Percentiles rank a stretch among this genome's conserved stretches.
phyloP scores from a whole-genome alignment of 2,888 invertebrate species.

The Laothoe populi region DNA sequence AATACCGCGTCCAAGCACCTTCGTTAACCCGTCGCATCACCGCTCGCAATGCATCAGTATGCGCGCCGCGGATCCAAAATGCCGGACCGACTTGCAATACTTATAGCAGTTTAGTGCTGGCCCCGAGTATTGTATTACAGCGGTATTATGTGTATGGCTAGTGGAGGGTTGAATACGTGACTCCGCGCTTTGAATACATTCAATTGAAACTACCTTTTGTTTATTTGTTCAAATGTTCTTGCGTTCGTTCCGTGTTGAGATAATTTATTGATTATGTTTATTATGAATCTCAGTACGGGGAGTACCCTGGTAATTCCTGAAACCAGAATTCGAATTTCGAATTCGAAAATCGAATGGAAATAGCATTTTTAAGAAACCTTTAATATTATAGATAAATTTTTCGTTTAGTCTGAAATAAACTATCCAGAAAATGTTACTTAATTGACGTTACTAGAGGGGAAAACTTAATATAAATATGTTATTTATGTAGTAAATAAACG shows the following conservation, averaged over 20 bases:
- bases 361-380: too few species aligned
- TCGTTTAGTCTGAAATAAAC: too few species aligned
- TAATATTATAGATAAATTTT: too few species aligned
- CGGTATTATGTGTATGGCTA: constrained; percentile 60
- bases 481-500: constrained; percentile 33
- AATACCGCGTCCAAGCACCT: constrained; percentile 47
- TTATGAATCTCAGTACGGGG: too few species aligned
- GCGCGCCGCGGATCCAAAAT: constrained; percentile 62
- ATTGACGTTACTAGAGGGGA: background rate
- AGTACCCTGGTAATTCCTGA: too few species aligned
- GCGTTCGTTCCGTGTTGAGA: background rate
- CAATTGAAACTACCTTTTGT: constrained; percentile 36
- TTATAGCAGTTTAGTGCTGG: constrained; percentile 78
- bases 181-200: constrained; percentile 46
- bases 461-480: constrained; percentile 19
- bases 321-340: too few species aligned
- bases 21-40: constrained; percentile 37
- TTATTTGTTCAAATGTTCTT: constrained; percentile 23
- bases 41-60: constrained; percentile 62
- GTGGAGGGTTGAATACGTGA: constrained; percentile 56
- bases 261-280: background rate
- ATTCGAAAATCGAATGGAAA: too few species aligned
- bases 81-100: constrained; percentile 78
- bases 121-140: constrained; percentile 74
- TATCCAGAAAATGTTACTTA: constrained; percentile 1